Base-by-base conservation (phyloP, 2,113 vertebrate genomes). In the Oreochromis tanganicae region DNA sequence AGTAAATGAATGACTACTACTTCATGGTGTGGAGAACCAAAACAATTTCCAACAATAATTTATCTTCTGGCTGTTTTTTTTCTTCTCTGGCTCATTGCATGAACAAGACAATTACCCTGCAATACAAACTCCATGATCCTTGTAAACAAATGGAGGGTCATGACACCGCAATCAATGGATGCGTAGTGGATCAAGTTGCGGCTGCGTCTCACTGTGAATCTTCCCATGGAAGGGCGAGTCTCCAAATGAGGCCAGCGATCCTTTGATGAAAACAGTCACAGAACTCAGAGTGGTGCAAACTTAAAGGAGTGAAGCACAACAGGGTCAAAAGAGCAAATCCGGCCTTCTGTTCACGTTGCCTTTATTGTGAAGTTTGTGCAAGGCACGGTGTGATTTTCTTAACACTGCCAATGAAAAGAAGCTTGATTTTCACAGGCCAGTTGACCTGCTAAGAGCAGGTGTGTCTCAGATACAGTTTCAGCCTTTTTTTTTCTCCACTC, bases 391-490 rank as follows among this genome's bases (percentile, higher is more conserved):
- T 90, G 85, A 93, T 92, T 91, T 93, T 93, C 95, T 91, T 56
- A 84, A 95, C 88, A 61, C 63, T 34, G 85, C 81, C 87, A 68
- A 41, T 96, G 95, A 96, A 96, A 95, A 90, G 95, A 92, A 89
- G 85, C 83, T 93, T 68, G 91, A 92, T 95, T 96, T 95, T 94
- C 95, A 96, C 93, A 93, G 90, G 87, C 84, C 89, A 90, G 83
- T 92, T 93, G 93, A 95, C 93, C 94, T 90, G 87, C 87, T 94
- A 93, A 92, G 91, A 95, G 93, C 95, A 96, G 97, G 97, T 95
- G 97, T 96, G 95, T 88, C 94, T 89, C 88, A 93, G 95, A 95
- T 97, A 95, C 84, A 86, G 95, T 97, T 96, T 94, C 96, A 94
- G 75, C 82, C 89, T 86, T 48, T 87, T 80, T 66, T 78, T 80